Percentiles rank a stretch among this genome's conserved stretches.
Conservation (phyloP, 2,797 vertebrate species). For the Anabacerthia variegaticeps region DNA sequence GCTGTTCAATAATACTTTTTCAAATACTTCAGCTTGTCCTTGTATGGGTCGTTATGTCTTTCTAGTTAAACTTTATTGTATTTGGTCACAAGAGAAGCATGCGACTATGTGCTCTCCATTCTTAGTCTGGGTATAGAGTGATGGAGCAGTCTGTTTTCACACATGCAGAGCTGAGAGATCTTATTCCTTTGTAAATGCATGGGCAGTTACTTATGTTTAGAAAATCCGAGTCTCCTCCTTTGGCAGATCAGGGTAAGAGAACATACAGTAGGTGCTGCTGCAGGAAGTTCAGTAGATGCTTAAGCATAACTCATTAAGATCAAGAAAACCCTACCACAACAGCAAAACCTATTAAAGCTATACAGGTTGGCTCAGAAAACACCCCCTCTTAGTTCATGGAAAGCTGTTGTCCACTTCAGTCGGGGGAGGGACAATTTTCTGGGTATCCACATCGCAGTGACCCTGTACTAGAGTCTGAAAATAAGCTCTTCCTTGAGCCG, state of each 20-base stretch:
- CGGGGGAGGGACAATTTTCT: fast-evolving
- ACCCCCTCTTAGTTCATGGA: not conserved
- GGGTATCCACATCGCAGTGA: not conserved
- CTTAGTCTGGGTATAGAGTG: not conserved
- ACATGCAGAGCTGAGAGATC: not conserved
- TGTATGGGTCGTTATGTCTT: conserved; percentile 27
- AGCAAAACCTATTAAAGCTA: not conserved
- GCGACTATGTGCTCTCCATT: not conserved
- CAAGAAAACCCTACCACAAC: not conserved
- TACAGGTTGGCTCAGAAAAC: not conserved
- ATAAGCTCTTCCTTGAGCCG: not conserved
- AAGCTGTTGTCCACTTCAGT: not conserved
- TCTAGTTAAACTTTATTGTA: conserved; percentile 61
- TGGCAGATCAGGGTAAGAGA: not conserved
- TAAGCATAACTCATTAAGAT: not conserved
- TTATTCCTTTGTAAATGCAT: not conserved
- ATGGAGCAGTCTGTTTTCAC: not conserved
- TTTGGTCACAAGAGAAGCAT: conserved; percentile 32
- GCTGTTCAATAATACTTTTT: conserved; percentile 31
- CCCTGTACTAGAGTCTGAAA: fast-evolving
- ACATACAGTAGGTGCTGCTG: not conserved
- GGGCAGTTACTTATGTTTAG: not conserved
- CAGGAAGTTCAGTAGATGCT: not conserved
- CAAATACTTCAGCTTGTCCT: conserved; percentile 53
- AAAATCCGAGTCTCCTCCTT: not conserved